Evolutionary conservation across 2,888 invertebrate genomes (phyloP).

Genomic region (Iphiclides podalirius): DNA sequence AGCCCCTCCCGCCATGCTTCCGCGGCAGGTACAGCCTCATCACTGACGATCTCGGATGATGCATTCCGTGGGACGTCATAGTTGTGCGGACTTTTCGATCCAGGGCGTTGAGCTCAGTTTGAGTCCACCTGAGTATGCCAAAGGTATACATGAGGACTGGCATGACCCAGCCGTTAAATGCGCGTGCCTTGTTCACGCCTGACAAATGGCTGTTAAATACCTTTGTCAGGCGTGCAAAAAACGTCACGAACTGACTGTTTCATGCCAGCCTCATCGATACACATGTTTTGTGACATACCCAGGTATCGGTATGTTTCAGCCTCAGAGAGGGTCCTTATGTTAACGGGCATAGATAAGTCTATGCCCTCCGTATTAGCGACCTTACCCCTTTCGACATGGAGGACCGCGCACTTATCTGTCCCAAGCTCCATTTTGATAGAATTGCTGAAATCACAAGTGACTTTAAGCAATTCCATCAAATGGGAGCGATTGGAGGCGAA

Average conservation of each 20-base stretch:
- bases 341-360: background rate
- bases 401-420: background rate
- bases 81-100: constrained; percentile 18
- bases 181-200: constrained; percentile 10
- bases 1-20: background rate
- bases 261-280: constrained; percentile 11
- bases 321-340: constrained; percentile 7
- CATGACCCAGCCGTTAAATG: constrained; percentile 22
- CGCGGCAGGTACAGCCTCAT: constrained; percentile 23
- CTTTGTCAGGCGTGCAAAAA: constrained; percentile 13
- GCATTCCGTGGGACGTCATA: background rate
- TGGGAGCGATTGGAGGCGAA: too few relatives aligned
- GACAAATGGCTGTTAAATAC: background rate
- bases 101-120: constrained; percentile 19
- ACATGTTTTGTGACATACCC: constrained; percentile 11
- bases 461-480: background rate
- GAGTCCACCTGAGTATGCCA: constrained; percentile 23
- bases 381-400: background rate
- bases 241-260: background rate
- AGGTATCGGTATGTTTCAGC: constrained; percentile 13
- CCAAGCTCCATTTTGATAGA: background rate
- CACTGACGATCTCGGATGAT: constrained; percentile 22
- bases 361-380: background rate
- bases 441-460: background rate
- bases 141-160: constrained; percentile 22